Conservation (phyloP, 2,113 vertebrate genomes). For the Meles meles region DNA sequence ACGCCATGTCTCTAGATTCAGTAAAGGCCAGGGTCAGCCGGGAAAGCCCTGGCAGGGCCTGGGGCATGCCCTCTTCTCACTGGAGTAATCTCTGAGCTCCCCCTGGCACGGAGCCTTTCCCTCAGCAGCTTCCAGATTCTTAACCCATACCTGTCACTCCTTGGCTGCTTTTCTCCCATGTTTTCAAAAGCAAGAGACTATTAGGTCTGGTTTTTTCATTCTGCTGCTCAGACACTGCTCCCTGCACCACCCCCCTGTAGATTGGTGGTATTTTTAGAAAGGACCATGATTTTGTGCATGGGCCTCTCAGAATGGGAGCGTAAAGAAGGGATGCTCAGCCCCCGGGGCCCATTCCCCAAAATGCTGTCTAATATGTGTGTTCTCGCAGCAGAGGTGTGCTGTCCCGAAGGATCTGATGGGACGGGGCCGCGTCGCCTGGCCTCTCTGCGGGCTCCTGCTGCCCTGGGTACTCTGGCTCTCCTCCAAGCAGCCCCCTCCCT, state of each 20-base stretch:
- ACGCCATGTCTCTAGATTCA: background rate
- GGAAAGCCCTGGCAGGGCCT: background rate
- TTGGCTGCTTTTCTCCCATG: background rate
- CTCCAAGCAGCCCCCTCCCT: background rate
- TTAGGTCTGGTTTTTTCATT: background rate
- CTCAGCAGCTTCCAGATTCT: background rate
- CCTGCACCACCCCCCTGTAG: background rate
- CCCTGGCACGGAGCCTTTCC: too few species aligned
- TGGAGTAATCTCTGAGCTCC: background rate
- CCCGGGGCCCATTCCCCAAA: too few species aligned
- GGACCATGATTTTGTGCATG: background rate
- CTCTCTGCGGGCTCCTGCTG: background rate
- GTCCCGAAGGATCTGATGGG: background rate
- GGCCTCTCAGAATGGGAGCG: background rate
- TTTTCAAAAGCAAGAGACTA: background rate
- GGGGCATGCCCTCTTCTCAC: background rate
- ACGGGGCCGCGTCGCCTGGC: too few species aligned
- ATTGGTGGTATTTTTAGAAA: background rate
- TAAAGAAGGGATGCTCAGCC: background rate
- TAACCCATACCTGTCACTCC: background rate
- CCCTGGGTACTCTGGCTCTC: background rate
- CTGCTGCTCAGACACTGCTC: background rate
- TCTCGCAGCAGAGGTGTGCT: background rate
- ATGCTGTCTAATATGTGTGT: accelerated
- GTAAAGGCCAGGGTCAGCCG: background rate